Percentiles rank a stretch among this genome's conserved stretches.
These are phyloP conservation scores for Agrypnus murinus DNA, from an alignment of 2,888 invertebrate genomes.

Conservation along the genomic window DNA sequence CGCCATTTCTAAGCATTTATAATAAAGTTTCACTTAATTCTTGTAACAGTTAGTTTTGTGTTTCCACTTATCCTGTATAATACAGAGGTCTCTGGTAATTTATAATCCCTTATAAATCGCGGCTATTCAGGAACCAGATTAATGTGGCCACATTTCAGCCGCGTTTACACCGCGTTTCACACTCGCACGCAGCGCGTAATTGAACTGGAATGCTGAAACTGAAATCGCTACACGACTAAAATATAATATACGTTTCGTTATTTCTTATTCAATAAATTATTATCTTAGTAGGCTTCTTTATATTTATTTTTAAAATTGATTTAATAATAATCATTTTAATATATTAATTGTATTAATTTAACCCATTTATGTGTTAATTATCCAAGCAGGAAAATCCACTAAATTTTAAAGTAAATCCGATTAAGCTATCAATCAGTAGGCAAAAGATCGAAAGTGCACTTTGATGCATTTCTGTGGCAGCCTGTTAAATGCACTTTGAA, in stretches of 20 bases:
- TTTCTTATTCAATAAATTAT: constrained; percentile 13
- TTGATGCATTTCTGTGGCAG: constrained; percentile 66
- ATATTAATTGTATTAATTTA: no score
- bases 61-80: constrained; percentile 43
- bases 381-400: no score
- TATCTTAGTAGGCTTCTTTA: not conserved
- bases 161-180: constrained; percentile 56
- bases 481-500: constrained; percentile 67
- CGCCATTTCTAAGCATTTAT: constrained; percentile 3
- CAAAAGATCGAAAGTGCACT: constrained; percentile 68
- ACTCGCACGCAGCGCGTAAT: constrained; percentile 57
- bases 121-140: constrained; percentile 58
- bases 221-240: constrained; percentile 56
- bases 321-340: no score
- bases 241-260: constrained; percentile 39
- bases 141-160: constrained; percentile 58
- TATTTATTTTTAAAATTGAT: no score
- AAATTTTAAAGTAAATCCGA: constrained; percentile 63
- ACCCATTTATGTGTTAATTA: no score
- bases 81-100: constrained; percentile 48
- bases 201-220: constrained; percentile 55
- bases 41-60: constrained; percentile 35
- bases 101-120: constrained; percentile 58
- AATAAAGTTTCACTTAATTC: constrained; percentile 23
- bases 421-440: constrained; percentile 67